Evolutionary conservation across 2,797 vertebrate genomes (phyloP), one percentile per base, ranked within the genome.

Genomic region (Takifugu rubripes): DNA sequence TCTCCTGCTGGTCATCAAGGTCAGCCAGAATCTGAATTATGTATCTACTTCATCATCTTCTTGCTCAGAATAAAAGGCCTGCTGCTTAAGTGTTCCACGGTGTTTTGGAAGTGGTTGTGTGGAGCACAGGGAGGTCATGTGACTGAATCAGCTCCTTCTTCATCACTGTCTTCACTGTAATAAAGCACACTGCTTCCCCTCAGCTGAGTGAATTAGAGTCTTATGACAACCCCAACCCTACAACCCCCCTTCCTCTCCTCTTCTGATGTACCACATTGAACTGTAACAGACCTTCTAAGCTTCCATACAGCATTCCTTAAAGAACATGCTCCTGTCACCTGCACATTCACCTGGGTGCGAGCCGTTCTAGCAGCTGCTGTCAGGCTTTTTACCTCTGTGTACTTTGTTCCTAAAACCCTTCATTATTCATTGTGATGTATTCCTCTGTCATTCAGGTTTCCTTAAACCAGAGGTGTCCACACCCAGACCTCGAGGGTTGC

Each of bases 171-270:
- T 48, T 51, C 44, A 1, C 49, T 64, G 31, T 48, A 31, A 72
- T 76, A 54, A 69, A 69, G 67, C 29, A 3, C 56, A 31, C 54
- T 44, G 47, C 65, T 52, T 74, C 66, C 27, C 50, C 68, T 86
- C 76, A 75, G 91, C 74, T 91, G 85, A 92, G 76, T 67, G 55
- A 79, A 79, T 82, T 70, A 51, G 31, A 72, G 79, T 85, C 88
- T 66, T 64, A 61, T 86, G 86, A 87, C 36, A 3, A 10, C 36
- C 36, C 8, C 33, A 8, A 1, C 27, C 5, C 27, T 7, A 5
- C 27, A 1, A 5, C 27, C 27, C 27, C 5, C 27, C 27, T 6
- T 6, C 27, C 75, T 59, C 26, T n/a, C 52, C 16, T 44, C 31
- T 67, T 66, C 78, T 63, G 83, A 83, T 81, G 75, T 72, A 76